Percentiles rank a stretch among this genome's conserved stretches.
Evolutionary conservation across 2,113 vertebrate genomes (phyloP).

Genomic region (Azemiops feae): DNA sequence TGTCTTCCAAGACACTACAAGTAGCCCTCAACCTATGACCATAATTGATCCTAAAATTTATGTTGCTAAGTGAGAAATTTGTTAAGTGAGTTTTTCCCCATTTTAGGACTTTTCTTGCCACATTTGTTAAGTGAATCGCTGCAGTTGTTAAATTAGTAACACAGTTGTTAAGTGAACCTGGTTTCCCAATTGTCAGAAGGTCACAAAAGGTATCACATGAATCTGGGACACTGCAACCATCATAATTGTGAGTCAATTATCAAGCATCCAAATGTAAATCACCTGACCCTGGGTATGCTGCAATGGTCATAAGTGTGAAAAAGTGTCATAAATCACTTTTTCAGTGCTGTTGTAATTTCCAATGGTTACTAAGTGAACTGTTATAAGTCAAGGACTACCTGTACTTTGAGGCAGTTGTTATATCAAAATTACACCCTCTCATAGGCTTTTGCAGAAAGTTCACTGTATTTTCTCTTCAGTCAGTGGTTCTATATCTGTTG

Average conservation of each 20-base stretch:
- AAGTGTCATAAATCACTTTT: background rate
- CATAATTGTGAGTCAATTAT: background rate
- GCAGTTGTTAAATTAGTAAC: background rate
- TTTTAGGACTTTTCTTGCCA: background rate
- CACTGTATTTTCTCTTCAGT: background rate
- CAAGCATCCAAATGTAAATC: background rate
- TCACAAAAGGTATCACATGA: background rate
- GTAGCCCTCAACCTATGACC: background rate
- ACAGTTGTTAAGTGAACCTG: background rate
- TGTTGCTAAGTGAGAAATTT: background rate
- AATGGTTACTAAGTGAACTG: background rate
- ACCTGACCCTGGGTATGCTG: background rate
- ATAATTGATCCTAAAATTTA: background rate
- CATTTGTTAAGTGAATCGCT: background rate
- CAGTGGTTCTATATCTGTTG: background rate
- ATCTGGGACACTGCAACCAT: background rate
- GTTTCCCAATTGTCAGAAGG: background rate
- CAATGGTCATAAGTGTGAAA: background rate
- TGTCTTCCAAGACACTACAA: background rate
- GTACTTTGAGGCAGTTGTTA: background rate
- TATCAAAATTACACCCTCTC: background rate
- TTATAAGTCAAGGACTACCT: background rate
- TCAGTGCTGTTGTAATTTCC: background rate
- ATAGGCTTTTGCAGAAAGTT: background rate
- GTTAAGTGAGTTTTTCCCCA: background rate